These are phyloP conservation scores for Dermatophagoides farinae DNA, from an alignment of 1,140 invertebrate genomes.

Conservation along the genomic window DNA sequence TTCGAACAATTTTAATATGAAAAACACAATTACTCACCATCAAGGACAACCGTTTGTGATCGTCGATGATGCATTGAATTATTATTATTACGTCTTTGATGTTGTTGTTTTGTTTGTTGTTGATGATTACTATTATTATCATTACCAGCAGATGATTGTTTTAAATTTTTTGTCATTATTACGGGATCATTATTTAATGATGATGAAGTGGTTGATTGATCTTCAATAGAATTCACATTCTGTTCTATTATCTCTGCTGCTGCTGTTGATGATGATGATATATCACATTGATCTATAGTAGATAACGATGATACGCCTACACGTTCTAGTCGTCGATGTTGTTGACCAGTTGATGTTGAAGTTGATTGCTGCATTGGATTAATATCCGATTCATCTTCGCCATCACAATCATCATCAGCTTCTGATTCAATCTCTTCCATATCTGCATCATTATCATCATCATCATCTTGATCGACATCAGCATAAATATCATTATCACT, in stretches of 20 bases:
- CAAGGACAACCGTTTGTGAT: background rate
- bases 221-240: too few species aligned
- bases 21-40: background rate
- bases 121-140: background rate
- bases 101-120: too few species aligned
- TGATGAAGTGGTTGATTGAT: too few species aligned
- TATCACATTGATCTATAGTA: too few species aligned
- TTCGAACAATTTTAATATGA: too few species aligned
- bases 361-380: background rate
- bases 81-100: too few species aligned
- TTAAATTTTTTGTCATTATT: background rate
- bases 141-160: background rate
- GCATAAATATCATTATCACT: background rate
- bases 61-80: slow-evolving; percentile 3
- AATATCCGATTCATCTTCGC: background rate
- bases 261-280: background rate
- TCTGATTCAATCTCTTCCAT: background rate
- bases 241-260: too few species aligned
- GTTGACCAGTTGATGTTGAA: background rate
- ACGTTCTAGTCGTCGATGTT: background rate
- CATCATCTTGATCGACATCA: background rate
- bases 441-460: background rate
- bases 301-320: background rate
- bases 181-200: too few species aligned
- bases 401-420: background rate